Evolutionary conservation across 2,888 invertebrate genomes (phyloP).

Genomic region (Tenodera sinensis): DNA sequence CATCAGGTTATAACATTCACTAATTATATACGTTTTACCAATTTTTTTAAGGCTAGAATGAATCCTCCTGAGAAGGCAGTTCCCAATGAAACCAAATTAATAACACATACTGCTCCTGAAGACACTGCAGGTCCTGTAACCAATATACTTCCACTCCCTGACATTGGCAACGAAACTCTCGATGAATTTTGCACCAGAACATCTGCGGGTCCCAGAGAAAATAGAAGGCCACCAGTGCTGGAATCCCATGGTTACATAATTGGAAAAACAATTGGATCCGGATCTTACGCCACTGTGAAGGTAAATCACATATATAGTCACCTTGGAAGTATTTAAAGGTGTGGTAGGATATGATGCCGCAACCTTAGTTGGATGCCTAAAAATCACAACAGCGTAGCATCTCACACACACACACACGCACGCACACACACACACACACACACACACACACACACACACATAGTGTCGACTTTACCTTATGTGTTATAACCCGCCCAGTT

Average conservation of each 20-base stretch:
- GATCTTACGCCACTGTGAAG: conserved; percentile 79
- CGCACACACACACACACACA: too few species aligned
- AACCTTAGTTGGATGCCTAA: neutral
- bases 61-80: neutral
- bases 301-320: conserved; percentile 43
- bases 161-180: neutral
- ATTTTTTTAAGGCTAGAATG: neutral
- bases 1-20: too few species aligned
- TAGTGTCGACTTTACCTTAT: too few species aligned
- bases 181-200: neutral
- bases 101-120: neutral
- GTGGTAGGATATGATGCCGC: too few species aligned
- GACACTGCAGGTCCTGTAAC: neutral
- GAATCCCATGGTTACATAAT: conserved; percentile 73
- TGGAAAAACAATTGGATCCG: conserved; percentile 74
- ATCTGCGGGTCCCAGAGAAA: neutral
- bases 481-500: too few species aligned
- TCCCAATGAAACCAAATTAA: neutral
- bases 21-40: neutral
- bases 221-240: conserved; percentile 54
- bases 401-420: too few species aligned
- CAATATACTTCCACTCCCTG: neutral
- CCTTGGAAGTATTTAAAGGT: neutral
- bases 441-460: too few species aligned
- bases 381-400: neutral